Evolutionary conservation across 2,888 invertebrate species (phyloP).

Genomic region (Conops quadrifasciatus): DNA sequence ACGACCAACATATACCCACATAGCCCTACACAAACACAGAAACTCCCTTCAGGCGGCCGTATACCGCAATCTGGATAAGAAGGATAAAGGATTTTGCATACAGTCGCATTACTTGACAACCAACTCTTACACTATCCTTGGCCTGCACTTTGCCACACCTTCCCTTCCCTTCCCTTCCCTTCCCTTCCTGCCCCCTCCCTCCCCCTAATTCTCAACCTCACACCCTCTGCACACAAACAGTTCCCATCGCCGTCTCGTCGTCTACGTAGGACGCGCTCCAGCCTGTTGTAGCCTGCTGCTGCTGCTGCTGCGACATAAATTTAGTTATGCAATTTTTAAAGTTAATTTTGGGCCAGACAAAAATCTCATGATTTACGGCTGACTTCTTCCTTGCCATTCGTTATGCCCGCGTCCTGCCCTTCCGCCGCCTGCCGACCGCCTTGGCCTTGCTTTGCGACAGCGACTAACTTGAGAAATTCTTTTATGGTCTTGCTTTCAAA

Average conservation of each 20-base stretch:
- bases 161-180: no score
- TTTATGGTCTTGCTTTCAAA: not conserved
- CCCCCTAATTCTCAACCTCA: not conserved
- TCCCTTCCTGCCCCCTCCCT: no score
- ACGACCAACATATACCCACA: not conserved
- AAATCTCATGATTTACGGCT: slow-evolving; percentile 29
- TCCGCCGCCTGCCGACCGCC: not conserved
- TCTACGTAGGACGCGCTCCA: no score
- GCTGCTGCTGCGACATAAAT: slow-evolving; percentile 30
- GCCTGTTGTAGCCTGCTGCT: not conserved
- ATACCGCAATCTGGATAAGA: slow-evolving; percentile 7
- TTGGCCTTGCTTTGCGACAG: not conserved
- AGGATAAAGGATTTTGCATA: slow-evolving; percentile 19
- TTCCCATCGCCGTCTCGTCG: no score
- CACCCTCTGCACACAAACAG: not conserved
- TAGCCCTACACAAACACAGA: not conserved
- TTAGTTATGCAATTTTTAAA: slow-evolving; percentile 36
- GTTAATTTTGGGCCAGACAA: slow-evolving; percentile 35
- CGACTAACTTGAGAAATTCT: no score
- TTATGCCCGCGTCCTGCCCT: not conserved
- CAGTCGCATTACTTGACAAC: not conserved
- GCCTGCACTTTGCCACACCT: not conserved
- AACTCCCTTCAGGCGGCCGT: not conserved
- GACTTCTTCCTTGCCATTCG: slow-evolving; percentile 29
- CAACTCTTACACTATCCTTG: no score